phyloP scores from a whole-genome alignment of 1,140 invertebrate species.

The Drosophila athabasca region DNA sequence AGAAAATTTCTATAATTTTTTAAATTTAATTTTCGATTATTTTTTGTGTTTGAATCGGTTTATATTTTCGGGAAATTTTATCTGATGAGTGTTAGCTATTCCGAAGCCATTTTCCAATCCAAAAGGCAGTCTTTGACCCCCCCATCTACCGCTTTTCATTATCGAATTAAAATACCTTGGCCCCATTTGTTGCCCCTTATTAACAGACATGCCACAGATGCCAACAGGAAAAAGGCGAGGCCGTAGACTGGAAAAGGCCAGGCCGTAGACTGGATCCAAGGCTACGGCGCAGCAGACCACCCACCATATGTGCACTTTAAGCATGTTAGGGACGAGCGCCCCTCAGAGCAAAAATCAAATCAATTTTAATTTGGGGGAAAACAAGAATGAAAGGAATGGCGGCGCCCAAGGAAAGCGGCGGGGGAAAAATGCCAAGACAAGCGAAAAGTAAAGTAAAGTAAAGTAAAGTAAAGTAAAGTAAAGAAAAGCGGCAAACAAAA shows the following conservation, averaged over 20 bases:
- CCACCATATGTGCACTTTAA: slow-evolving; percentile 60
- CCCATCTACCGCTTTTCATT: slow-evolving; percentile 10
- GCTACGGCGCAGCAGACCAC: not conserved
- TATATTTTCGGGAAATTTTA: too few relatives aligned
- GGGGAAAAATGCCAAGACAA: slow-evolving; percentile 66
- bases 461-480: slow-evolving; percentile 6
- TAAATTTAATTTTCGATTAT: not conserved
- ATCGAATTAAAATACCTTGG: slow-evolving; percentile 53
- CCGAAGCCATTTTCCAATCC: not conserved
- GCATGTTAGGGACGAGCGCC: slow-evolving; percentile 45
- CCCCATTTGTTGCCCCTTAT: slow-evolving; percentile 44
- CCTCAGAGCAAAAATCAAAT: slow-evolving; percentile 71
- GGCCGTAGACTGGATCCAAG: too few relatives aligned
- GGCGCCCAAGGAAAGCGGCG: slow-evolving; percentile 21
- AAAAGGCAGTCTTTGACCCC: not conserved
- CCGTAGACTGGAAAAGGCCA: not conserved
- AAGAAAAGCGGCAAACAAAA: slow-evolving; percentile 18
- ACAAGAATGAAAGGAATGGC: slow-evolving; percentile 60
- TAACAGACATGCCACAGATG: slow-evolving; percentile 59
- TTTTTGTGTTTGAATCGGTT: not conserved
- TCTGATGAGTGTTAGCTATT: too few relatives aligned
- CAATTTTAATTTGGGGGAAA: slow-evolving; percentile 77
- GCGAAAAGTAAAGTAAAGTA: slow-evolving; percentile 42
- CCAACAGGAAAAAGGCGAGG: slow-evolving; percentile 37
- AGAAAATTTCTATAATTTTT: too few relatives aligned